A percentile compares a stretch with the other conserved stretches of the same genome.
Evolutionary conservation across 2,888 invertebrate genomes (phyloP).

Genomic region (Aquatica leii): DNA sequence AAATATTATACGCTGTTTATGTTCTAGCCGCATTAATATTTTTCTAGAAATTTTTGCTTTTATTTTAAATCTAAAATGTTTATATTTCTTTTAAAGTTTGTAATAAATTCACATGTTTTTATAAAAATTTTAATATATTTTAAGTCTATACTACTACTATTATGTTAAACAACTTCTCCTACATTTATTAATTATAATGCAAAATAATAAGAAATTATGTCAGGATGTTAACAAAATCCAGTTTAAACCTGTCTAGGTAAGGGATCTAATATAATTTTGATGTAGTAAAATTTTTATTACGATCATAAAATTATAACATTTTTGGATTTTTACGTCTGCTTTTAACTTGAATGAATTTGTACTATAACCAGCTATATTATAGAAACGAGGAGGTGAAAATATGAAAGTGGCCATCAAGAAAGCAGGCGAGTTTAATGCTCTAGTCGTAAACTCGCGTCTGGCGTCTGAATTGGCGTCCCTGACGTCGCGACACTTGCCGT

Average conservation of each 20-base stretch:
- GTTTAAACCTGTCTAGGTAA: neutral
- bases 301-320: conserved; percentile 15
- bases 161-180: too few relatives aligned
- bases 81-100: too few relatives aligned
- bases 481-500: conserved; percentile 47
- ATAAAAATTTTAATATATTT: too few relatives aligned
- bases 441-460: conserved; percentile 47
- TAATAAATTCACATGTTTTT: too few relatives aligned
- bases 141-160: too few relatives aligned
- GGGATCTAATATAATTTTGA: conserved; percentile 5
- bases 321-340: conserved; percentile 17
- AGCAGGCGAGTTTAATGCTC: conserved; percentile 44
- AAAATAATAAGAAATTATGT: too few relatives aligned
- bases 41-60: too few relatives aligned
- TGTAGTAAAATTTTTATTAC: conserved; percentile 7
- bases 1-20: too few relatives aligned
- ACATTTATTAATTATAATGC: too few relatives aligned
- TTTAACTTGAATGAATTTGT: conserved; percentile 34
- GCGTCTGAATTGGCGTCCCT: conserved; percentile 45
- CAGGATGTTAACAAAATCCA: too few relatives aligned
- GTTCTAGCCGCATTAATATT: too few relatives aligned
- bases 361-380: conserved; percentile 30
- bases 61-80: too few relatives aligned
- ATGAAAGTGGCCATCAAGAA: conserved; percentile 37
- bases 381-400: conserved; percentile 35